A percentile compares a stretch with the other conserved stretches of the same genome.
Conservation (phyloP, 2,888 invertebrate genomes). For the Torymus aiolomorphi region DNA sequence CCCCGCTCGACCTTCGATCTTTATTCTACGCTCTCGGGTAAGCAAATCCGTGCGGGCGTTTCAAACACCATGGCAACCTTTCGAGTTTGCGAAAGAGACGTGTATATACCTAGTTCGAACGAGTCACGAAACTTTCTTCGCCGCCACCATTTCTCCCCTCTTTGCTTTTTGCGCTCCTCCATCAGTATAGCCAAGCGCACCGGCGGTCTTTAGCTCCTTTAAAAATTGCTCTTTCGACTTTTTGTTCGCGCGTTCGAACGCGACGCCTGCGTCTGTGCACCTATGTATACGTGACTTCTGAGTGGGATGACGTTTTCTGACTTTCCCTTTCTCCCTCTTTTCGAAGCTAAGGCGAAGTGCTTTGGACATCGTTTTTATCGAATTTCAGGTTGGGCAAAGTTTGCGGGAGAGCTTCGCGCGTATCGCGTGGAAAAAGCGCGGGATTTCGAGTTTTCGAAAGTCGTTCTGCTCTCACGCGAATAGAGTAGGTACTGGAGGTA, state of each 20-base stretch:
- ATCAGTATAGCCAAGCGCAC: too few species aligned
- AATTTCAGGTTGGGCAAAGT: constrained; percentile 10
- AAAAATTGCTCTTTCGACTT: constrained; percentile 38
- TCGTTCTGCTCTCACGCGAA: constrained; percentile 21
- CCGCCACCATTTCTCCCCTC: constrained; percentile 12
- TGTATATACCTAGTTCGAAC: too few species aligned
- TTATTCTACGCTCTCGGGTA: too few species aligned
- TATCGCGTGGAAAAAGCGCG: constrained; percentile 10
- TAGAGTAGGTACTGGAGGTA: background rate
- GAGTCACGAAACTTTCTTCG: constrained; percentile 20
- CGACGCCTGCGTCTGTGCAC: too few species aligned
- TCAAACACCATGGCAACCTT: too few species aligned
- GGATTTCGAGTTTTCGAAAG: constrained; percentile 33
- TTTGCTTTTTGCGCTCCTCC: background rate
- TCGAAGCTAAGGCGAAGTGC: background rate
- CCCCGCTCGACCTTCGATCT: too few species aligned
- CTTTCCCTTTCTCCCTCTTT: too few species aligned
- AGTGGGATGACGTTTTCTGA: too few species aligned
- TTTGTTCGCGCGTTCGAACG: constrained; percentile 6
- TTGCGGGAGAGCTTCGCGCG: background rate
- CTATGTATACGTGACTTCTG: too few species aligned
- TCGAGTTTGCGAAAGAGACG: too few species aligned
- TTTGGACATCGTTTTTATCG: constrained; percentile 38
- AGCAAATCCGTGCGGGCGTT: too few species aligned
- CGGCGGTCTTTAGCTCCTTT: constrained; percentile 2